Conservation (phyloP, 2,888 invertebrate species). For the Digitonthophagus gazella region DNA sequence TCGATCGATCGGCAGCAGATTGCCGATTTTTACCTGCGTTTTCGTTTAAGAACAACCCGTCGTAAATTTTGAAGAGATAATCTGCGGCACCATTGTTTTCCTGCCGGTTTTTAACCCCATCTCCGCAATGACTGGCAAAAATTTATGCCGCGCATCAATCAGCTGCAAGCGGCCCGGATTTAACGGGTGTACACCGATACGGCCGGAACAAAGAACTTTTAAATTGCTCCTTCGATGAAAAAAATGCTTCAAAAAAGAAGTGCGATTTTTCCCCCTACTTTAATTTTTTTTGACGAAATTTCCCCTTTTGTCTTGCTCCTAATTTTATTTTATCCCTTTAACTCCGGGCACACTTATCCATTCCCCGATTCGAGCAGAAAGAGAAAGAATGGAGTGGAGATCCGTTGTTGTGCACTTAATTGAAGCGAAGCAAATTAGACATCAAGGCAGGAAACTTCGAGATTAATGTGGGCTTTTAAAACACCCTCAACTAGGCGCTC, state of each 20-base stretch:
- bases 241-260: neutral
- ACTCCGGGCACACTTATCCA: neutral
- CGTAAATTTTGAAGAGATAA: neutral
- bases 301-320: neutral
- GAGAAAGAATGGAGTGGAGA: neutral
- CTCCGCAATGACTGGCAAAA: neutral
- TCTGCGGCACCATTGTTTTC: neutral
- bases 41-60: neutral
- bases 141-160: neutral
- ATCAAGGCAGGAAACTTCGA: constrained; percentile 13
- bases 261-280: neutral
- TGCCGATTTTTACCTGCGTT: neutral
- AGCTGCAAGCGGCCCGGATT: neutral
- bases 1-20: too few species aligned
- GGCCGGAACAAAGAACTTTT: neutral
- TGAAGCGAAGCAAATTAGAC: constrained; percentile 16
- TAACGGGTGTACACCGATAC: neutral
- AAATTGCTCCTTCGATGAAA: neutral
- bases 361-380: neutral
- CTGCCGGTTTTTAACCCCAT: neutral
- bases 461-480: constrained; percentile 15
- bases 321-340: neutral
- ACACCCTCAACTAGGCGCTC: constrained; percentile 8
- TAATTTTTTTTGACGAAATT: neutral
- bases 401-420: constrained; percentile 3